Base-by-base conservation (phyloP, 2,797 vertebrate species). In the Graptemys geographica region DNA sequence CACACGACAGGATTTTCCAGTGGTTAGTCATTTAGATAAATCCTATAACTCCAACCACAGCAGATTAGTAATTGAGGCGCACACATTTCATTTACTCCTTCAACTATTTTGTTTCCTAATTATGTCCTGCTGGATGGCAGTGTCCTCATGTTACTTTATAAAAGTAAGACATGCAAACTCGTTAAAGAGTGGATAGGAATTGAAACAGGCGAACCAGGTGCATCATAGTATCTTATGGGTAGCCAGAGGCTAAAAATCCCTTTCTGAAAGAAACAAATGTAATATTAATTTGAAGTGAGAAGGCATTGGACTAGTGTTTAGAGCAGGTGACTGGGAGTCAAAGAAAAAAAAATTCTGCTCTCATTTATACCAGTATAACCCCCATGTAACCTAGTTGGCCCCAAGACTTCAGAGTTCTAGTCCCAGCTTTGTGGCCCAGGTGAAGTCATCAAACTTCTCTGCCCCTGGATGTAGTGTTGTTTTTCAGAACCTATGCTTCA, bases 1-100 rank as follows among this genome's bases (percentile, higher is more conserved):
- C 93, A 41, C 51, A 15, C 51, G 96, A 98, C 96, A 97, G 96
- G 96, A 96, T 97, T 97, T 98, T 97, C 97, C 97, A 97, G 96
- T 96, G 93, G 96, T 98, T 96, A 98, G 98, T 98, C 98, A 96
- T 96, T 96, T 96, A 94, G 97, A 97, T 98, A 98, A 97, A 97
- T 98, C 95, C 96, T 95, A 93, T 92, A 94, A 97, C 90, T 94
- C 96, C 97, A 96, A 98, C 98, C 96, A 97, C 98, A 94, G 95
- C 95, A 94, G 97, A 97, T 98, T 97, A 98, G 97, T 97, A 96
- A 98, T 94, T 93, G 93, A 95, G 96, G 95, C 91, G 93, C 84
- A 96, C 93, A 97, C 96, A 96, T 86, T 96, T 92, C 94, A 76
- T 88, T 90, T 62, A 84, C 76, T 72, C 76, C 88, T 89, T 92